These are phyloP conservation scores for Danaus plexippus DNA, from an alignment of 1,140 invertebrate species.

Conservation along the genomic window DNA sequence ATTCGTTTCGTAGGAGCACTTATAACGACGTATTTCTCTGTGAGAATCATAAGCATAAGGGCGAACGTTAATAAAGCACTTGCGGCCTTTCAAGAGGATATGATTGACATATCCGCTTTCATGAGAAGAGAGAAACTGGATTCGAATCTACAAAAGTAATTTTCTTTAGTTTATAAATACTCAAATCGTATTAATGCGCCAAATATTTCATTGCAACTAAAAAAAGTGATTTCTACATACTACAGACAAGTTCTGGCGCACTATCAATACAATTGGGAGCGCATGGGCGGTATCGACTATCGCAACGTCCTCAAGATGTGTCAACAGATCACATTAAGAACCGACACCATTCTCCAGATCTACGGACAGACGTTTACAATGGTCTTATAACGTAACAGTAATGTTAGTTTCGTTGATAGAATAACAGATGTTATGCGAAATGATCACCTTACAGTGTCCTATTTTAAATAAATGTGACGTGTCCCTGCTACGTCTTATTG, in stretches of 20 bases:
- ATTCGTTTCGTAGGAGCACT: constrained; percentile 38
- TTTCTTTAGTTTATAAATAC: not conserved
- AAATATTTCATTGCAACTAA: too few species aligned
- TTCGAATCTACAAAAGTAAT: constrained; percentile 38
- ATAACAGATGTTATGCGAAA: not conserved
- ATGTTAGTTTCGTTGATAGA: not conserved
- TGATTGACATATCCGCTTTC: constrained; percentile 51
- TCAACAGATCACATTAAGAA: constrained; percentile 49
- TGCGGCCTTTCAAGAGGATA: constrained; percentile 55
- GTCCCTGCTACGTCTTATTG: constrained; percentile 44
- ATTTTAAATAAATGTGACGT: constrained; percentile 41
- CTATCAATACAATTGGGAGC: constrained; percentile 53
- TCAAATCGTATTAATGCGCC: too few species aligned
- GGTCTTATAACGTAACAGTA: constrained; percentile 18
- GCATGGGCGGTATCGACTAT: constrained; percentile 47
- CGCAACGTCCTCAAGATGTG: constrained; percentile 47
- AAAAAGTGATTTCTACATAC: not conserved
- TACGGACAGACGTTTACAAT: constrained; percentile 48
- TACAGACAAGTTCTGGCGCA: constrained; percentile 40
- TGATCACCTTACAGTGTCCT: constrained; percentile 35
- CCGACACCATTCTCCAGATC: constrained; percentile 47
- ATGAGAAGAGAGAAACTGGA: constrained; percentile 53
- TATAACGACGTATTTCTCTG: constrained; percentile 59
- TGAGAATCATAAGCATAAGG: constrained; percentile 61
- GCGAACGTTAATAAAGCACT: constrained; percentile 58